phyloP scores from a whole-genome alignment of 1,140 invertebrate species.

The Triops cancriformis region DNA sequence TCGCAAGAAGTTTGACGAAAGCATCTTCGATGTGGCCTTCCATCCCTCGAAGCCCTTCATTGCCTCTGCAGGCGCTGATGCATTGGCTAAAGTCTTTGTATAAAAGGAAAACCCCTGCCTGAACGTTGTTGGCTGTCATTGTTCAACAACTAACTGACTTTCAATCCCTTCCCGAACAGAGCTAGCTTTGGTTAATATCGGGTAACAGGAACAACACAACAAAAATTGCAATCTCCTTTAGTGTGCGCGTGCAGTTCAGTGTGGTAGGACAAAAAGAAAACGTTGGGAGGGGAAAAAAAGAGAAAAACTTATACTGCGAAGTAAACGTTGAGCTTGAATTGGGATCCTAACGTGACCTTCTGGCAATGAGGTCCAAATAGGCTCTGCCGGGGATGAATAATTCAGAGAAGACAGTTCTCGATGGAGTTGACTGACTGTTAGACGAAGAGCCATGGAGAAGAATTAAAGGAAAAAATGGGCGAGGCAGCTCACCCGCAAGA shows the following conservation, averaged over 20 bases:
- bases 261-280: neutral
- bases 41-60: constrained; percentile 97
- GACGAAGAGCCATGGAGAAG: neutral
- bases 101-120: constrained; percentile 34
- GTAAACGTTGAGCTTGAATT: neutral
- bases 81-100: constrained; percentile 89
- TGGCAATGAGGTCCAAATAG: neutral
- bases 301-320: neutral
- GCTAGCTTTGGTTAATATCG: neutral
- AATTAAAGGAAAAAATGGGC: neutral
- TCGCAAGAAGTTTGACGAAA: constrained; percentile 98
- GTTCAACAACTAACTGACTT: neutral
- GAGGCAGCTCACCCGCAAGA: neutral
- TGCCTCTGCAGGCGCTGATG: constrained; percentile 96
- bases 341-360: constrained; percentile 5
- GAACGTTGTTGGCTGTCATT: neutral
- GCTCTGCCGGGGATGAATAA: neutral
- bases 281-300: neutral
- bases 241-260: neutral
- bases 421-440: neutral
- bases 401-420: neutral
- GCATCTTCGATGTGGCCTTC: constrained; percentile 97
- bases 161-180: neutral
- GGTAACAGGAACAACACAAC: neutral
- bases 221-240: constrained; percentile 11